Evolutionary conservation across 2,113 vertebrate species (phyloP).

Genomic region (Pantherophis guttatus): DNA sequence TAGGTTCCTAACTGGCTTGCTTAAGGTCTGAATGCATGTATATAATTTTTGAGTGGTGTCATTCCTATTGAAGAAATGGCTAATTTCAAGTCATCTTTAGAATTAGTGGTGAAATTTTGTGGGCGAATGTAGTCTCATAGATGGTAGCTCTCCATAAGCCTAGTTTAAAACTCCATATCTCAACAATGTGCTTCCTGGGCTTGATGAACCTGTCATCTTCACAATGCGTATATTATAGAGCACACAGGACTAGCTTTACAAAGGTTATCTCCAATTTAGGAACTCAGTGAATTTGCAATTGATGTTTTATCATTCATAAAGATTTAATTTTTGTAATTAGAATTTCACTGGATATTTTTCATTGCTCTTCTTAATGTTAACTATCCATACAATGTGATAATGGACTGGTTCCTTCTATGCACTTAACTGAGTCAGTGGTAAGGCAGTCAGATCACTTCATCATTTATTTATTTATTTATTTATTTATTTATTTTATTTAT

Average conservation of each 20-base stretch:
- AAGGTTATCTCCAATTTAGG: not conserved
- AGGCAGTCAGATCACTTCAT: not conserved
- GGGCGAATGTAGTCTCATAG: not conserved
- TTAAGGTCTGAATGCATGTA: not conserved
- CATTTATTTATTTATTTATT: too few relatives aligned
- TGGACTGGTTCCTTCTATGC: not conserved
- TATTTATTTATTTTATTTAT: too few relatives aligned
- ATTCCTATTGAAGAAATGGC: not conserved
- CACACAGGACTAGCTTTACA: not conserved
- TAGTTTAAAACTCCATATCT: not conserved
- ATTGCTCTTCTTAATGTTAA: not conserved
- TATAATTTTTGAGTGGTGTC: not conserved
- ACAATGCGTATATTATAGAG: not conserved
- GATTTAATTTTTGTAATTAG: not conserved
- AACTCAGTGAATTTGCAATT: not conserved
- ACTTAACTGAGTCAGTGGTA: not conserved
- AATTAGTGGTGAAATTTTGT: not conserved
- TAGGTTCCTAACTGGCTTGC: not conserved
- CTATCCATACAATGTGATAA: not conserved
- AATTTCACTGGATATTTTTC: not conserved
- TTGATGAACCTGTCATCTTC: not conserved
- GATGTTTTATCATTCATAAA: not conserved
- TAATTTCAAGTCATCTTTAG: not conserved
- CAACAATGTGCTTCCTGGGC: not conserved
- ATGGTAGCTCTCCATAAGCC: not conserved